Conservation (phyloP, 2,113 vertebrate species). For the Ovibos moschatus region DNA sequence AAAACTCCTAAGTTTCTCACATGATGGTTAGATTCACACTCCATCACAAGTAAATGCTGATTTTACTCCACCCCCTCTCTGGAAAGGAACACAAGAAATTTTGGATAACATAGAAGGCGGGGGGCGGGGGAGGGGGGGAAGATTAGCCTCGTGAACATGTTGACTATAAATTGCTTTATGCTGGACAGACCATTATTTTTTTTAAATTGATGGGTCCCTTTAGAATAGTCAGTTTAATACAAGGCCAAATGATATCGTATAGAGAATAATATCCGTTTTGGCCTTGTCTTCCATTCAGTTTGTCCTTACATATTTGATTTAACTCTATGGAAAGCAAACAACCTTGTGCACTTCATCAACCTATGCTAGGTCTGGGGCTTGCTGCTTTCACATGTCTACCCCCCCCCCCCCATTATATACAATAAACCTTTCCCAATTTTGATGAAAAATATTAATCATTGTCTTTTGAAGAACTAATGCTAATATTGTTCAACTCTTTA, state of each 20-base stretch:
- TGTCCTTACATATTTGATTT: background rate
- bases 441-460: background rate
- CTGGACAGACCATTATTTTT: background rate
- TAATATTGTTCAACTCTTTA: background rate
- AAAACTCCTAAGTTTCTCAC: background rate
- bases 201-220: background rate
- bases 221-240: background rate
- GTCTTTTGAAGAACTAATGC: background rate
- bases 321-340: background rate
- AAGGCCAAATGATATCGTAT: background rate
- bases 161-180: background rate
- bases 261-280: background rate
- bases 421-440: background rate
- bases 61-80: background rate
- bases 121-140: no score
- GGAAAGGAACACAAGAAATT: background rate
- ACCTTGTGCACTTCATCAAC: background rate
- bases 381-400: background rate
- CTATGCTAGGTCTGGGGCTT: background rate
- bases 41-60: background rate
- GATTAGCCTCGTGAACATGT: background rate
- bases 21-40: background rate
- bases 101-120: background rate
- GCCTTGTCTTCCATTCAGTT: background rate
- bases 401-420: background rate